Percentiles rank a stretch among this genome's conserved stretches.
Evolutionary conservation across 2,888 invertebrate species (phyloP).

Genomic region (Hofmannophila pseudospretella): DNA sequence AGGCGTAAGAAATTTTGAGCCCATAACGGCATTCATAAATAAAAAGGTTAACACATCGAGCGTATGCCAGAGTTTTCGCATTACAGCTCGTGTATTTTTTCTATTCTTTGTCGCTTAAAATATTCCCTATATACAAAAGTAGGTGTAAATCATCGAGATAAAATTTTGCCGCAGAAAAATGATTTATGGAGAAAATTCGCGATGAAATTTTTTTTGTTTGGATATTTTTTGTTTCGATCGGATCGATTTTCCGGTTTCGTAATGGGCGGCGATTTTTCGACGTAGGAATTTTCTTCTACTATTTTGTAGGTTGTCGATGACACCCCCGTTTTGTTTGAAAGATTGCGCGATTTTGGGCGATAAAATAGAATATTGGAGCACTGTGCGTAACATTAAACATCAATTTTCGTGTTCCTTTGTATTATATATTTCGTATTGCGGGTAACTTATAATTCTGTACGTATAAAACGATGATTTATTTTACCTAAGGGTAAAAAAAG

Average conservation of each 20-base stretch:
- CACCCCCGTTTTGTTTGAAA: neutral
- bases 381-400: neutral
- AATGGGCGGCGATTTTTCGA: neutral
- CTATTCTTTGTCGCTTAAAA: constrained; percentile 34
- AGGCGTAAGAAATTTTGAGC: constrained; percentile 69
- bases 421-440: too few relatives aligned
- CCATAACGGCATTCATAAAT: constrained; percentile 71
- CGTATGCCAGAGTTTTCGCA: constrained; percentile 22
- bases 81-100: neutral
- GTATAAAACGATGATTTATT: too few relatives aligned
- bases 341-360: neutral
- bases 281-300: neutral
- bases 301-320: neutral
- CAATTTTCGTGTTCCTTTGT: neutral
- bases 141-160: constrained; percentile 57
- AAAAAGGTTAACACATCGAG: constrained; percentile 61
- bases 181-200: constrained; percentile 45
- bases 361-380: neutral
- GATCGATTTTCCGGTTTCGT: constrained; percentile 1
- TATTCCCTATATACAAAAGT: constrained; percentile 49
- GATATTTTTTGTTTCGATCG: neutral
- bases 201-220: constrained; percentile 12
- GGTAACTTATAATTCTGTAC: too few relatives aligned
- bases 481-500: too few relatives aligned
- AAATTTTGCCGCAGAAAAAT: constrained; percentile 43